Evolutionary conservation across 1,140 invertebrate species (phyloP), one percentile per base, ranked within the genome.

Genomic region (Cydia splendana): DNA sequence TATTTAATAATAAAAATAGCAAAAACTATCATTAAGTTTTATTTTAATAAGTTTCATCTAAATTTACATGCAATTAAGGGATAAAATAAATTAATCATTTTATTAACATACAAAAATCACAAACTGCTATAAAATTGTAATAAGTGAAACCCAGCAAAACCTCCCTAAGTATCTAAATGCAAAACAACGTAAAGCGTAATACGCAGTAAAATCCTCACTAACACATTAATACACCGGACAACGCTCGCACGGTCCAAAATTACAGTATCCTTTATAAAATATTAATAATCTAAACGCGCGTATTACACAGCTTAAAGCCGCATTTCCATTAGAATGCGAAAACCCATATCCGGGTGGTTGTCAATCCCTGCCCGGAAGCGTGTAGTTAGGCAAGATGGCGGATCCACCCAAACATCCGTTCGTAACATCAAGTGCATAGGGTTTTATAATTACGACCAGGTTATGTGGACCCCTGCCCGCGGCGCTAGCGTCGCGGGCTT

Each of bases 321-420:
- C 57, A 62, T 62, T 24, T 24, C 57, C 57, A 62, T 62, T 12
- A 57, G 53, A 57, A 57, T 57, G 15, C 53, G 53, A 57, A 69
- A 69, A 42, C 67, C 67, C 67, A 71, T 38, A 71, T 71, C 67
- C 67, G 67, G 67, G 28, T 12, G 65, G 67, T 71, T 71, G 67
- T 38, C 48, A 74, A 48, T 74, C 48, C 42, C 73, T 74, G 73
- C n/a, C 85, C 90, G 90, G 90, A 91, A 92, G 88, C 88, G 80
- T 80, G 82, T 90, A 90, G 86, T 91, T 89, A 87, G 87, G 86
- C 88, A 92, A 92, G 88, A 92, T 92, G 90, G 90, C 90, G 88
- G 90, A 92, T 92, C 87, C 89, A 92, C 90, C 87, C 88, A 85
- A 86, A 76, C 82, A 90, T 92, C 89, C 89, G 89, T 86, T 62